Percentiles rank a stretch among this genome's conserved stretches.
These are phyloP conservation scores for Phoxinus phoxinus DNA, from an alignment of 2,113 vertebrate genomes.

Conservation along the genomic window DNA sequence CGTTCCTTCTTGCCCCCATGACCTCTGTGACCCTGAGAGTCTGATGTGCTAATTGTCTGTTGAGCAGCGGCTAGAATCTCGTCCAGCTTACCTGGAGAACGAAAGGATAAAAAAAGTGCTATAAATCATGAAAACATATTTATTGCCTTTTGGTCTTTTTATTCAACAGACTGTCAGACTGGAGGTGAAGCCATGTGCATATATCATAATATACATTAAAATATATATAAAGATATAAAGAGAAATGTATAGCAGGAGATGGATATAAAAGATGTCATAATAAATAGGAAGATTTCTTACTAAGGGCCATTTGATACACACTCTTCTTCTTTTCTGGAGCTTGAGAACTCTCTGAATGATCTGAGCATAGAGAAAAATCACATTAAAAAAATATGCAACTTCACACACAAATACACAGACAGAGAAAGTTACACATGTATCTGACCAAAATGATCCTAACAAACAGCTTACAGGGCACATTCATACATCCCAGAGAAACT, in stretches of 20 bases:
- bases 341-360: conserved; percentile 82
- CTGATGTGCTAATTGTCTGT: conserved; percentile 87
- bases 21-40: conserved; percentile 83
- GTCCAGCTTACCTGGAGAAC: conserved; percentile 86
- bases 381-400: neutral
- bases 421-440: neutral
- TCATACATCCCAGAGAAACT: neutral
- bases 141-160: neutral
- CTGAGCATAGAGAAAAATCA: conserved; percentile 68
- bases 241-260: conserved; percentile 30
- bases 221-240: neutral
- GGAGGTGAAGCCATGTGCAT: neutral
- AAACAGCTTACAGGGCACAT: neutral
- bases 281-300: conserved; percentile 73
- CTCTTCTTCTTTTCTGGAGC: conserved; percentile 91
- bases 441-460: neutral
- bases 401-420: neutral
- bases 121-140: neutral
- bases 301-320: conserved; percentile 94
- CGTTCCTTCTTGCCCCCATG: conserved; percentile 84
- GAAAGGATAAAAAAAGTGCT: neutral
- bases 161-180: neutral
- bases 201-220: neutral
- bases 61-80: conserved; percentile 93
- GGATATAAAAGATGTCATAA: neutral